Base-by-base conservation (phyloP, 2,888 invertebrate genomes). In the Lasioglossum zephyrum region DNA sequence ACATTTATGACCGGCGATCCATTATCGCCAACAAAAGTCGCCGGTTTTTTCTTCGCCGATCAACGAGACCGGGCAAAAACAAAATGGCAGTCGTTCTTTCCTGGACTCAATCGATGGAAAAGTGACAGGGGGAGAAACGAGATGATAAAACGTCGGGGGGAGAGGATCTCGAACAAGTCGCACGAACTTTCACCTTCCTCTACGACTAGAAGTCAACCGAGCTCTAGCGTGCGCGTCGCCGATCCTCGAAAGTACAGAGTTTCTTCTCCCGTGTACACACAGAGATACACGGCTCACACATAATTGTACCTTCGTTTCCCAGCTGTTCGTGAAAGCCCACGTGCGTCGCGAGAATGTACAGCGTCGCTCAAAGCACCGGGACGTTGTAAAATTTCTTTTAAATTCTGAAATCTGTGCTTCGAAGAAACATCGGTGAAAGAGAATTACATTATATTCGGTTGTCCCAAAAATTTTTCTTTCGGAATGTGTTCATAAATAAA, bases 151-250 rank as follows among this genome's bases (percentile, higher is more conserved):
- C n/a, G 13, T 39, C n/a, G 13, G 80, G 78, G 57, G 39, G 39
- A 47, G 57, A 87, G 63, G 70, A 86, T 87, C 77, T 75, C 47
- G 70, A 53, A 36, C 41, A 36, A 69, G 60, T 75, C 22, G 73
- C 60, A 66, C 84, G 92, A 92, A 93, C 93, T 93, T 93, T 93
- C 93, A 92, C 93, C 92, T 92, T 92, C 90, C 89, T 49, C 73
- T 90, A 73, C 78, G 79, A 73, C 87, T 82, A 86, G 82, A 39
- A 31, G 39, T 36, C 66, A 36, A 74, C 9, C 75, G 78, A 70
- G 82, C 36, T 90, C 82, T 86, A 86, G 84, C 79, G 11, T 44
- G 57, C 63, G 44, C 36, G 49, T 22, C 36, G 70, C 60, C 77
- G 79, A 60, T 69, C 70, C 44, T 88, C 88, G 92, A 91, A 92